phyloP scores from a whole-genome alignment of 2,113 vertebrate genomes.

The Vimba vimba region DNA sequence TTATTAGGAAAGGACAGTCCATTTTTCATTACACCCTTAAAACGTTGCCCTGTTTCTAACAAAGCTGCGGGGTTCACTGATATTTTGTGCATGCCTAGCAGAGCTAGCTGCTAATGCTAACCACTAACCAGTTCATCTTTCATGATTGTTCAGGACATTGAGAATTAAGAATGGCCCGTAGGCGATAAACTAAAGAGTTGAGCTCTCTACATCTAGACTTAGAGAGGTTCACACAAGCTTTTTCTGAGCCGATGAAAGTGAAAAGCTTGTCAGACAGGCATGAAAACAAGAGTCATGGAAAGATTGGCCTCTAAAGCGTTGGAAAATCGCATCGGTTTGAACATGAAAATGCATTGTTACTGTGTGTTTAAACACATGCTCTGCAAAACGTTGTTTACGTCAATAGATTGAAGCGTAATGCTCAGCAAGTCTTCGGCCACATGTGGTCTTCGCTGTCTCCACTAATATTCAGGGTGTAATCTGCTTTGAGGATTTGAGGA shows the following conservation, averaged over 20 bases:
- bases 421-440: background rate
- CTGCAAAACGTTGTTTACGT: background rate
- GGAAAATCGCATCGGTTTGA: background rate
- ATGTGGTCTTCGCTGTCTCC: background rate
- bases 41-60: background rate
- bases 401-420: background rate
- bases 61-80: background rate
- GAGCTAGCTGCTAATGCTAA: background rate
- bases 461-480: background rate
- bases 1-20: too few relatives aligned
- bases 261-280: background rate
- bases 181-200: too few relatives aligned
- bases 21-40: too few relatives aligned
- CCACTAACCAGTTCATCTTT: background rate
- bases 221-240: background rate
- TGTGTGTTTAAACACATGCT: background rate
- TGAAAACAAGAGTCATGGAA: background rate
- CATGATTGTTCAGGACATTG: background rate
- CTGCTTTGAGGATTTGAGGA: background rate
- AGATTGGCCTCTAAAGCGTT: background rate
- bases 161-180: background rate
- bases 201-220: background rate
- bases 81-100: background rate
- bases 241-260: slow-evolving; percentile 1
- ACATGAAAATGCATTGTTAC: background rate